Percentiles rank a stretch among this genome's conserved stretches.
These are phyloP conservation scores for Altica lythri DNA, from an alignment of 2,888 invertebrate genomes.

Conservation along the genomic window DNA sequence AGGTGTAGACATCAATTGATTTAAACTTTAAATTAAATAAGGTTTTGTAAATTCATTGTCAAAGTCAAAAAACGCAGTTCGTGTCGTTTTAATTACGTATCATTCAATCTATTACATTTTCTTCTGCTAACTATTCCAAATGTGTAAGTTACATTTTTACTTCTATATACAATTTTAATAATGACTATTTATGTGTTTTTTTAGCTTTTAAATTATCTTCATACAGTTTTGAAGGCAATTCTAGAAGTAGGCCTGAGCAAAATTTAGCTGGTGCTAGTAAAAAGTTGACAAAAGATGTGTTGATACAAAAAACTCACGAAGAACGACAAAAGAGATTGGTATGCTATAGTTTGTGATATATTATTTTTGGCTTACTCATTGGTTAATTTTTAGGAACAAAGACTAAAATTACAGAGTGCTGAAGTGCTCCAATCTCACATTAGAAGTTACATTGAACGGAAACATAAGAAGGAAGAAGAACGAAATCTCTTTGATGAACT, in stretches of 20 bases:
- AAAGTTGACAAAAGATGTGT: constrained; percentile 70
- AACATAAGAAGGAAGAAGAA: constrained; percentile 68
- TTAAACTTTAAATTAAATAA: too few species aligned
- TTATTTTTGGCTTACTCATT: background rate
- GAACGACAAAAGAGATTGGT: constrained; percentile 89
- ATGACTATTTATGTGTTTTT: constrained; percentile 22
- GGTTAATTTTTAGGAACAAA: constrained; percentile 63
- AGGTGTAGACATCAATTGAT: too few species aligned
- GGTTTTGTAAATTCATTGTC: too few species aligned
- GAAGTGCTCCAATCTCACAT: constrained; percentile 82
- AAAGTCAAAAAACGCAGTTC: background rate
- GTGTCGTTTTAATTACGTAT: background rate
- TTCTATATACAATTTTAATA: background rate
- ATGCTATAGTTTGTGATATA: constrained; percentile 30
- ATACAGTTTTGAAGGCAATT: constrained; percentile 90
- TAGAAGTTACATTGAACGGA: constrained; percentile 74
- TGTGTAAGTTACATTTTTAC: background rate
- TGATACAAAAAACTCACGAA: constrained; percentile 80
- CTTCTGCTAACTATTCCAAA: too few species aligned
- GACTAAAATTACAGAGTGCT: constrained; percentile 75
- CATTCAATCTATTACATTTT: background rate
- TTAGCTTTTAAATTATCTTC: constrained; percentile 55
- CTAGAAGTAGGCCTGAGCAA: constrained; percentile 83
- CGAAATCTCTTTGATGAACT: constrained; percentile 71
- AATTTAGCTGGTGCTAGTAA: constrained; percentile 87